These are phyloP conservation scores for Spicauda simplicius DNA, from an alignment of 2,888 invertebrate species.

Conservation along the genomic window DNA sequence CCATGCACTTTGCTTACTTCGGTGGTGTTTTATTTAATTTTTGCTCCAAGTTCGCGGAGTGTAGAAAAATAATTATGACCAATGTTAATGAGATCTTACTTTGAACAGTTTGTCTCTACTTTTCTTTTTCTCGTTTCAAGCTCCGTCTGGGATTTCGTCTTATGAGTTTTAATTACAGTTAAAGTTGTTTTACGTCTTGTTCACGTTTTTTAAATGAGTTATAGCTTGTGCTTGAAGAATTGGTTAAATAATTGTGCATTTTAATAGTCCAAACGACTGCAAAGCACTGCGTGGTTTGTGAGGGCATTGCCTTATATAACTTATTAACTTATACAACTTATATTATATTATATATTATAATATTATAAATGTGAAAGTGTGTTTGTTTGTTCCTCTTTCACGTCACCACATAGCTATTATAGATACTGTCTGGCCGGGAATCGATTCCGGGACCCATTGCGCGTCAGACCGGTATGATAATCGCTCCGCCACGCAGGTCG, in stretches of 20 bases:
- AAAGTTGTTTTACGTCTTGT: constrained; percentile 26
- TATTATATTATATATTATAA: too few species aligned
- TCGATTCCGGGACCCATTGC: too few species aligned
- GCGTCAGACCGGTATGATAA: too few species aligned
- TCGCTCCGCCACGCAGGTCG: too few species aligned
- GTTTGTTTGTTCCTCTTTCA: too few species aligned
- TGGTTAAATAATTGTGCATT: neutral
- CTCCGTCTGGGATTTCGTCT: constrained; percentile 28
- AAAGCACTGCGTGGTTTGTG: too few species aligned
- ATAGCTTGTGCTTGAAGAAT: constrained; percentile 2
- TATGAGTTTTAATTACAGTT: constrained; percentile 35
- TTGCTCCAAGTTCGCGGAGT: constrained; percentile 18
- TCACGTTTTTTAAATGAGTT: constrained; percentile 21
- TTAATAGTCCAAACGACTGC: too few species aligned
- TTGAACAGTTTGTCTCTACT: constrained; percentile 33
- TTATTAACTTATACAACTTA: too few species aligned
- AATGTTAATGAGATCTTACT: constrained; percentile 37
- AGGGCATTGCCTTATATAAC: too few species aligned
- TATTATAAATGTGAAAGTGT: too few species aligned
- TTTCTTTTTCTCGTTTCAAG: constrained; percentile 24
- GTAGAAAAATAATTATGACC: constrained; percentile 36
- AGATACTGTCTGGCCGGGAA: too few species aligned
- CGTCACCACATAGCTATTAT: too few species aligned
- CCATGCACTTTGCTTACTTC: neutral
- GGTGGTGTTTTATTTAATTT: constrained; percentile 19